Evolutionary conservation across 2,888 invertebrate genomes (phyloP).

Genomic region (Eupsilia transversa): DNA sequence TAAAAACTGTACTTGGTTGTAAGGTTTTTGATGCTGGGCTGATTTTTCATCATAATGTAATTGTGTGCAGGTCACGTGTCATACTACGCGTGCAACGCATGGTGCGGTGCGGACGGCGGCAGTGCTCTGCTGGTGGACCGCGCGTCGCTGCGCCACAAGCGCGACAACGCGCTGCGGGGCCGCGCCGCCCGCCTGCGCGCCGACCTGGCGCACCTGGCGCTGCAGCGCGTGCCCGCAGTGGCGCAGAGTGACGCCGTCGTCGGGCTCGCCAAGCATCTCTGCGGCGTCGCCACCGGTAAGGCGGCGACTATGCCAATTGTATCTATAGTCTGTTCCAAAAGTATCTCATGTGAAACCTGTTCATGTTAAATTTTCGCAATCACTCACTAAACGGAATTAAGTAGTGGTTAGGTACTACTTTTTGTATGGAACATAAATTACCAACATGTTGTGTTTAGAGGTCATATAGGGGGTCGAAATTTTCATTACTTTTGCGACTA

Average conservation of each 20-base stretch:
- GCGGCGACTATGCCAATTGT: constrained; percentile 34
- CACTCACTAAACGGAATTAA: background rate
- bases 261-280: constrained; percentile 96
- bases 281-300: constrained; percentile 97
- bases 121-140: constrained; percentile 94
- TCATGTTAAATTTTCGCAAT: background rate
- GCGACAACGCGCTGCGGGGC: constrained; percentile 87
- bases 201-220: constrained; percentile 94
- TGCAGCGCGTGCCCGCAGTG: constrained; percentile 87
- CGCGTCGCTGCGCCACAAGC: constrained; percentile 95
- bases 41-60: background rate
- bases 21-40: background rate
- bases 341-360: background rate
- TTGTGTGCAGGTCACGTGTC: constrained; percentile 92
- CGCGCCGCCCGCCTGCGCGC: constrained; percentile 91
- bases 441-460: no score
- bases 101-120: constrained; percentile 90
- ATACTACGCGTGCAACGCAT: constrained; percentile 94
- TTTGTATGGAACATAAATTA: no score
- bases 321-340: background rate
- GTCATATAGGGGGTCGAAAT: no score
- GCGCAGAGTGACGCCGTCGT: constrained; percentile 88
- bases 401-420: no score
- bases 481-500: no score
- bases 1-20: background rate